These are phyloP conservation scores for Melanostigma gelatinosum DNA, from an alignment of 2,113 vertebrate genomes.

Conservation along the genomic window DNA sequence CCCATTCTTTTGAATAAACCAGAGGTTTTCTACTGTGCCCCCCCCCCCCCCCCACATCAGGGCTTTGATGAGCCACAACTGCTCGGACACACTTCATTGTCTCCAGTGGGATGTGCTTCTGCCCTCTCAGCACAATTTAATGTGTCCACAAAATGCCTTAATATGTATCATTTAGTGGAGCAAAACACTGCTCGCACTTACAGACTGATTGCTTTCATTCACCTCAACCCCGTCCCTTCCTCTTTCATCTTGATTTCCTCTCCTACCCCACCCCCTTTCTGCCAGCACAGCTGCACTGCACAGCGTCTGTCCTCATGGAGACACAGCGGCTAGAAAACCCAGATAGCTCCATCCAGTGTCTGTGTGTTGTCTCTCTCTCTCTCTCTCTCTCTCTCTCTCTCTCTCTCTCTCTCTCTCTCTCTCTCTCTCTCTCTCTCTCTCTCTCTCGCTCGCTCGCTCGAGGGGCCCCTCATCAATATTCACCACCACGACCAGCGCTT, in stretches of 20 bases:
- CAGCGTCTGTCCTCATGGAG: background rate
- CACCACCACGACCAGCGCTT: background rate
- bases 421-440: background rate
- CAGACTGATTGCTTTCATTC: background rate
- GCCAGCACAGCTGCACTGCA: background rate
- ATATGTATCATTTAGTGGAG: background rate
- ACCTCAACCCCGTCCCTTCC: background rate
- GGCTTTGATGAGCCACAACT: background rate
- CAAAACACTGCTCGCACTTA: background rate
- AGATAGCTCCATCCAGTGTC: background rate
- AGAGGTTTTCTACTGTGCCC: background rate
- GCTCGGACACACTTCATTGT: background rate
- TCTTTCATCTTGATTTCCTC: background rate
- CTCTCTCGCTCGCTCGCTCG: background rate
- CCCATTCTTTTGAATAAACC: background rate
- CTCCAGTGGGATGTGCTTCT: background rate
- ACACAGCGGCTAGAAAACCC: background rate
- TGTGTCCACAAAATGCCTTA: background rate
- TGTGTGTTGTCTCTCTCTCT: background rate
- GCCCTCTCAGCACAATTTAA: background rate
- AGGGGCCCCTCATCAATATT: slow-evolving; percentile 25
- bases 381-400: too few species aligned
- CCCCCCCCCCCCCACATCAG: too few species aligned
- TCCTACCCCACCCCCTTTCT: background rate
- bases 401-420: too few species aligned